Percentiles rank a stretch among this genome's conserved stretches.
These are phyloP conservation scores for Acanthurus leucopareius DNA, from an alignment of 2,797 vertebrate genomes.

Conservation along the genomic window DNA sequence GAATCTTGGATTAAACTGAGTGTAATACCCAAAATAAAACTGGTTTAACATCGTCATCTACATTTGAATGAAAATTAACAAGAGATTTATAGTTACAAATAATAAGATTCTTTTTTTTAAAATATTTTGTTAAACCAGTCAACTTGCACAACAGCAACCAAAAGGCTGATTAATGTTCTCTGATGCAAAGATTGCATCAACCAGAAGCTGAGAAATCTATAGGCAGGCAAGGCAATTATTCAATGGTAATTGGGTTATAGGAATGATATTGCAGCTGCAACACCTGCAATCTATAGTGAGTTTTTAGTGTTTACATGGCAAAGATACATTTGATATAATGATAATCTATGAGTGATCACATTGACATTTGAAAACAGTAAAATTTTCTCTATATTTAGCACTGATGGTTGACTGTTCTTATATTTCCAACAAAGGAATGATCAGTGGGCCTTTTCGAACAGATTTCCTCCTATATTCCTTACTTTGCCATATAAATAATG, in stretches of 20 bases:
- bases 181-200: slow-evolving; percentile 3
- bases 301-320: neutral
- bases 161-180: neutral
- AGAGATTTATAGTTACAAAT: neutral
- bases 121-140: neutral
- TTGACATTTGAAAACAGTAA: neutral
- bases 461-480: slow-evolving; percentile 2
- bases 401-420: slow-evolving; percentile 1
- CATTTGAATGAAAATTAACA: neutral
- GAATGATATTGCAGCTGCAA: neutral
- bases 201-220: slow-evolving; percentile 13
- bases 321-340: neutral
- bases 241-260: slow-evolving; percentile 5
- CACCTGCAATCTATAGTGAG: neutral
- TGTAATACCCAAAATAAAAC: neutral
- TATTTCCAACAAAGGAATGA: slow-evolving; percentile 11
- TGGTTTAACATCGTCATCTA: neutral
- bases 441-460: slow-evolving; percentile 3
- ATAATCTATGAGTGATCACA: neutral
- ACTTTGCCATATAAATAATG: neutral
- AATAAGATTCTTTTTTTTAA: neutral
- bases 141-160: neutral
- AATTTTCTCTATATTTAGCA: neutral
- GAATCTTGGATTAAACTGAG: slow-evolving; percentile 16
- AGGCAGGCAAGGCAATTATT: neutral